Evolutionary conservation across 1,140 invertebrate species (phyloP).

Genomic region (Formica selysi): DNA sequence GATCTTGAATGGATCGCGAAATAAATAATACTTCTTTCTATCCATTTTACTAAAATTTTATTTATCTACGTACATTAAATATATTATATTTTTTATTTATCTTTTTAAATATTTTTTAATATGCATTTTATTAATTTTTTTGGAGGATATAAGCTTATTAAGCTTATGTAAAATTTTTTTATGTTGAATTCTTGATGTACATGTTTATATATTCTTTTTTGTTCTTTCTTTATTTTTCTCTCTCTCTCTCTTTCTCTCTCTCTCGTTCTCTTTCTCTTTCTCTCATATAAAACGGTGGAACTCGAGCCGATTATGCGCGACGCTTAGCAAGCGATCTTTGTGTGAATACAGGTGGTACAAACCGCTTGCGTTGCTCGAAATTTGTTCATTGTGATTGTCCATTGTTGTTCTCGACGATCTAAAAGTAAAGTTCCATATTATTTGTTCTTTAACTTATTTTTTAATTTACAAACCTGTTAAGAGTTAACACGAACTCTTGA

Average conservation of each 20-base stretch:
- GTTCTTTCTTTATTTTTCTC: too few relatives aligned
- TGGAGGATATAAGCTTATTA: not conserved
- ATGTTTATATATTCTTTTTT: too few relatives aligned
- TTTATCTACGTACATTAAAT: not conserved
- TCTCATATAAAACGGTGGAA: not conserved
- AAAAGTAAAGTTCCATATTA: not conserved
- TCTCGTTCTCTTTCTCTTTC: not conserved
- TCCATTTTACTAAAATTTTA: not conserved
- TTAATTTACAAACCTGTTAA: not conserved
- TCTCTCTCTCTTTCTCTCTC: not conserved
- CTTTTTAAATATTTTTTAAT: not conserved
- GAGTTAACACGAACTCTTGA: not conserved
- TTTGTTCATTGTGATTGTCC: not conserved
- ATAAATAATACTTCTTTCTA: not conserved
- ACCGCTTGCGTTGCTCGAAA: not conserved
- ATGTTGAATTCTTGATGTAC: too few relatives aligned
- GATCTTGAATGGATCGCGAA: not conserved
- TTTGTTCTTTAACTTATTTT: not conserved
- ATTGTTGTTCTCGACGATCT: not conserved
- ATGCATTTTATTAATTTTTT: not conserved
- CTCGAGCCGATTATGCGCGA: constrained; percentile 23
- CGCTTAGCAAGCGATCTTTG: constrained; percentile 9
- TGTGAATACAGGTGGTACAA: not conserved
- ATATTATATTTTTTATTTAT: not conserved
- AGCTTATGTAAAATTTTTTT: not conserved